Base-by-base conservation (phyloP, 2,113 vertebrate species). In the Piprites chloris region DNA sequence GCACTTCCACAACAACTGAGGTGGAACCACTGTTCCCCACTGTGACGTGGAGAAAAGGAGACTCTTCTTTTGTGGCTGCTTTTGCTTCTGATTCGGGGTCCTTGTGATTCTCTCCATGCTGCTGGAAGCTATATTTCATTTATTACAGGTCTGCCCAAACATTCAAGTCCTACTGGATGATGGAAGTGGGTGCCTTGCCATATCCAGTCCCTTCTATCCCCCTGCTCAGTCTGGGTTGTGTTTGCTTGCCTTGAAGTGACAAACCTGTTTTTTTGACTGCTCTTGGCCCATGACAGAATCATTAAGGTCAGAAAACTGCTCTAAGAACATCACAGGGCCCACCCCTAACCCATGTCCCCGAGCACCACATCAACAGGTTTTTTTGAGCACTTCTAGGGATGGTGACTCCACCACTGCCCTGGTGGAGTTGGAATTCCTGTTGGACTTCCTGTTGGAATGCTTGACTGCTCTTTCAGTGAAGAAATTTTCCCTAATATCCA, bases 21-120 rank as follows among this genome's bases (percentile, higher is more conserved):
- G 30, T 47, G 8, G 0, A 33, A 28, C 18, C 1, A 3, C 47
- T 41, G 30, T 42, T 12, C 44, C 16, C 10, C 1, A 1, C 35
- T 5, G 12, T 42, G 58, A 44, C 16, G 13, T 0, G 1, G 15
- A 33, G 22, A 4, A 11, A 27, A 30, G 6, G 32, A 69, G 30
- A 47, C 2, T 10, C 33, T 35, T 21, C 24, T 24, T n/a, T 22
- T 44, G 44, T 33, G 33, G 50, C 52, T 62, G 24, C 49, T 73
- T 49, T 46, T 53, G 32, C 14, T 55, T 49, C 42, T 52, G 8
- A 8, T 65, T 7, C 11, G 14, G 19, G 69, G 22, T 66, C 67
- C 7, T 5, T 19, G 17, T 1, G 3, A 5, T 49, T 27, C 76
- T 24, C 23, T 7, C 66, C 27, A 0, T 13, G 46, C 35, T 85